A percentile compares a stretch with the other conserved stretches of the same genome.
Conservation (phyloP, 2,113 vertebrate genomes). For the Phodopus roborovskii region DNA sequence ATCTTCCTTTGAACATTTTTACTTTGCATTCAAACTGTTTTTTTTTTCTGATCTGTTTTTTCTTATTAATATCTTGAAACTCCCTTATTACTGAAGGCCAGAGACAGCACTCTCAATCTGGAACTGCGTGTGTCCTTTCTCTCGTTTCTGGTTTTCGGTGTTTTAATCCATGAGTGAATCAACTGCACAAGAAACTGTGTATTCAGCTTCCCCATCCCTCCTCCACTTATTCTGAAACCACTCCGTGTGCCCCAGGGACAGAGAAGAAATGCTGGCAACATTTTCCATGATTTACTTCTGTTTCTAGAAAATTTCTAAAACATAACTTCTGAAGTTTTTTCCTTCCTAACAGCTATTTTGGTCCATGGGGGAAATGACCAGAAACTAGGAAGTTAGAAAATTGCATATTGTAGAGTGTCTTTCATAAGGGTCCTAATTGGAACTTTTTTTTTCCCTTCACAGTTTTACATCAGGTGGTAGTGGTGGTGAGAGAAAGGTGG, state of each 20-base stretch:
- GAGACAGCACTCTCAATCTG: slow-evolving; percentile 28
- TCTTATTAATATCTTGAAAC: neutral
- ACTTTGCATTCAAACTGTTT: slow-evolving; percentile 47
- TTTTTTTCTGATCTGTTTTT: slow-evolving; percentile 2
- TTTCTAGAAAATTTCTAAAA: slow-evolving; percentile 51
- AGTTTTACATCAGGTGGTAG: slow-evolving; percentile 5
- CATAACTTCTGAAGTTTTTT: slow-evolving; percentile 27
- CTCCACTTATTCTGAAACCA: slow-evolving; percentile 21
- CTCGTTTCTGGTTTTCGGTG: slow-evolving; percentile 29
- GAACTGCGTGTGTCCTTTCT: neutral
- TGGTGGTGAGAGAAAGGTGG: neutral
- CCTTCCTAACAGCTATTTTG: slow-evolving; percentile 49
- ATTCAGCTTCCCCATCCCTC: neutral
- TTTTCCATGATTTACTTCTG: neutral
- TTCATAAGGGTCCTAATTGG: neutral
- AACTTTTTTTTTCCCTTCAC: neutral
- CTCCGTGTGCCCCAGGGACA: slow-evolving; percentile 29
- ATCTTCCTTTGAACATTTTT: slow-evolving; percentile 62
- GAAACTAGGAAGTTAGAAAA: slow-evolving; percentile 22
- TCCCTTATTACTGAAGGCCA: slow-evolving; percentile 29
- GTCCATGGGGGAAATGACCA: neutral
- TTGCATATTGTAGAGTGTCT: neutral
- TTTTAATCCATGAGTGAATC: slow-evolving; percentile 50
- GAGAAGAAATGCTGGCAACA: neutral
- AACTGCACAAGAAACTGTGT: slow-evolving; percentile 9